These are phyloP conservation scores for Caenorhabditis plicata DNA, from an alignment of 2,888 invertebrate species.

Conservation along the genomic window DNA sequence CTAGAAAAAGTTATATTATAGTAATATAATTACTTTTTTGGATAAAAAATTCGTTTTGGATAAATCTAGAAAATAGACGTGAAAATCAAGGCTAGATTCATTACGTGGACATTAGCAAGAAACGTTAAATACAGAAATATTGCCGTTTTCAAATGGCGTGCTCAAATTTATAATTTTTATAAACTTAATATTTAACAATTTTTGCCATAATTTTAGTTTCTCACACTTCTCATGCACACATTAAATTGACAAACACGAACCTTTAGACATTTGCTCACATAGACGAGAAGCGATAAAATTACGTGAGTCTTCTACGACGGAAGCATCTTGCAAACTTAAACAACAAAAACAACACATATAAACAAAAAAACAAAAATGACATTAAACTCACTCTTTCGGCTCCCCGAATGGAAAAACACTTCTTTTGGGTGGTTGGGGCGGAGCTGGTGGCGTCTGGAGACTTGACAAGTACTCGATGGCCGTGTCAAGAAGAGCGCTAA, in stretches of 20 bases:
- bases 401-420: slow-evolving; percentile 26
- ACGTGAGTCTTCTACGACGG: slow-evolving; percentile 18
- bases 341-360: slow-evolving; percentile 1
- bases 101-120: too few species aligned
- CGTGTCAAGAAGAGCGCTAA: slow-evolving; percentile 46
- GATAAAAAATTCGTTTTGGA: too few species aligned
- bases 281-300: slow-evolving; percentile 27
- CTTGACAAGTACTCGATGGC: slow-evolving; percentile 49
- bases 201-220: too few species aligned
- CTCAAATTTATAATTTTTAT: too few species aligned
- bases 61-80: too few species aligned
- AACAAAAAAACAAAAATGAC: background rate
- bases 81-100: too few species aligned
- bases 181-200: too few species aligned
- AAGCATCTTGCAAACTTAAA: slow-evolving; percentile 38
- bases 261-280: background rate
- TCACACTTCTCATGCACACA: too few species aligned
- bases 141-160: too few species aligned
- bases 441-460: slow-evolving; percentile 9
- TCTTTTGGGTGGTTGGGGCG: slow-evolving; percentile 23
- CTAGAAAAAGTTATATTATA: too few species aligned
- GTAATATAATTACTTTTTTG: too few species aligned
- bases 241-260: background rate
- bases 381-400: background rate
- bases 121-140: too few species aligned